These are phyloP conservation scores for Cassiopea andromeda DNA, from an alignment of 30 jellyfish, hydroid and myxozoan genomes.

Conservation along the genomic window DNA sequence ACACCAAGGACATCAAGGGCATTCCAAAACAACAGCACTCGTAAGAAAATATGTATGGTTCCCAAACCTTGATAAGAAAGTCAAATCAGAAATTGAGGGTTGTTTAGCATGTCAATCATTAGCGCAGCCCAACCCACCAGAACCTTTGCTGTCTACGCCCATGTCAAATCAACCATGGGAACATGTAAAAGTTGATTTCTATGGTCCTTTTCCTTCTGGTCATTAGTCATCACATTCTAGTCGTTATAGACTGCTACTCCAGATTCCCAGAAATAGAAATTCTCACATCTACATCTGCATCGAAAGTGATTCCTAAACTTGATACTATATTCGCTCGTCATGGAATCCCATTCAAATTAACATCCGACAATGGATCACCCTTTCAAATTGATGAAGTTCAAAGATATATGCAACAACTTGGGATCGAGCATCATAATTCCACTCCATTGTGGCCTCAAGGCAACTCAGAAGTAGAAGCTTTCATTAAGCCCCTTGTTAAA, in stretches of 20 bases:
- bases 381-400: slow-evolving; percentile 14
- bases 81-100: neutral
- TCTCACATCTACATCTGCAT: slow-evolving; percentile 37
- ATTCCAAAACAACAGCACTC: slow-evolving; percentile 40
- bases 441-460: slow-evolving; percentile 61
- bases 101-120: slow-evolving; percentile 68
- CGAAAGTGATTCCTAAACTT: slow-evolving; percentile 39
- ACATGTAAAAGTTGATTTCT: slow-evolving; percentile 10
- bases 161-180: slow-evolving; percentile 3
- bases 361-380: slow-evolving; percentile 61
- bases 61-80: slow-evolving; percentile 30
- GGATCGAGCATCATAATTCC: neutral
- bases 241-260: slow-evolving; percentile 31
- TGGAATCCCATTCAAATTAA: slow-evolving; percentile 17
- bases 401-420: slow-evolving; percentile 30
- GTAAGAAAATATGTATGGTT: neutral
- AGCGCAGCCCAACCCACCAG: slow-evolving; percentile 14
- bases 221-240: slow-evolving; percentile 40
- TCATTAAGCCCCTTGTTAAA: slow-evolving; percentile 51
- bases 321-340: slow-evolving; percentile 21
- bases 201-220: slow-evolving; percentile 67
- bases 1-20: slow-evolving; percentile 68
- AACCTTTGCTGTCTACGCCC: slow-evolving; percentile 27
- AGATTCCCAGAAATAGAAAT: slow-evolving; percentile 74
- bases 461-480: slow-evolving; percentile 49